Percentiles rank a stretch among this genome's conserved stretches.
These are phyloP conservation scores for Silurus meridionalis DNA, from an alignment of 2,113 vertebrate species.

Conservation along the genomic window DNA sequence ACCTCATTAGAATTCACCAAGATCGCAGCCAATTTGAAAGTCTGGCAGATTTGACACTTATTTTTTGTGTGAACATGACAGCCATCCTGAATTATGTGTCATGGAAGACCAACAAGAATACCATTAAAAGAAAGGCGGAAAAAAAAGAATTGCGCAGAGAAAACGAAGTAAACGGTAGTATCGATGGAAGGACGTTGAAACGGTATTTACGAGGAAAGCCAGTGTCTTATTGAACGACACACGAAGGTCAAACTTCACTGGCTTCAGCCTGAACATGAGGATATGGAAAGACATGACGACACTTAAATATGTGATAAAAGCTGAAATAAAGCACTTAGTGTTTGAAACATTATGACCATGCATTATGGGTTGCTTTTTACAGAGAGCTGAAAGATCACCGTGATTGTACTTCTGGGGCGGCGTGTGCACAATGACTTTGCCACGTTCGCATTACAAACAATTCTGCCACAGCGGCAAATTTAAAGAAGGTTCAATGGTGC, in stretches of 20 bases:
- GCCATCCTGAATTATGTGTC: constrained; percentile 43
- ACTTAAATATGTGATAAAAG: constrained; percentile 11
- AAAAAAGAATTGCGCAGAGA: background rate
- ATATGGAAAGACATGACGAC: background rate
- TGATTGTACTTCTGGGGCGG: background rate
- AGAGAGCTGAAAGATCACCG: constrained; percentile 2
- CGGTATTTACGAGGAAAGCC: constrained; percentile 2
- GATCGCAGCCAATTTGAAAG: constrained; percentile 25
- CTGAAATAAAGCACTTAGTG: constrained; percentile 19
- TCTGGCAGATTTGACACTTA: constrained; percentile 37
- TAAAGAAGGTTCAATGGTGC: constrained; percentile 29
- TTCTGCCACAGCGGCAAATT: constrained; percentile 30
- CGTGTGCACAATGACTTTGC: constrained; percentile 26
- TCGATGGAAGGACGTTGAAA: constrained; percentile 14
- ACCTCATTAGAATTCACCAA: constrained; percentile 53
- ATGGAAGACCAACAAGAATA: constrained; percentile 32
- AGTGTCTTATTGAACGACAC: constrained; percentile 27
- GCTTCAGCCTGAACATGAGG: background rate
- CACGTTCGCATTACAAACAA: constrained; percentile 40
- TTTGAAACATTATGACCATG: constrained; percentile 1
- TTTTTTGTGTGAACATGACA: constrained; percentile 48
- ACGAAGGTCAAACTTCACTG: constrained; percentile 7
- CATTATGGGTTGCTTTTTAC: background rate
- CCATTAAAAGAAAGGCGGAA: constrained; percentile 22
- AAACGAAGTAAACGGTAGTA: constrained; percentile 32